Evolutionary conservation across 2,888 invertebrate species (phyloP).

Genomic region (Andricus quercusramuli): DNA sequence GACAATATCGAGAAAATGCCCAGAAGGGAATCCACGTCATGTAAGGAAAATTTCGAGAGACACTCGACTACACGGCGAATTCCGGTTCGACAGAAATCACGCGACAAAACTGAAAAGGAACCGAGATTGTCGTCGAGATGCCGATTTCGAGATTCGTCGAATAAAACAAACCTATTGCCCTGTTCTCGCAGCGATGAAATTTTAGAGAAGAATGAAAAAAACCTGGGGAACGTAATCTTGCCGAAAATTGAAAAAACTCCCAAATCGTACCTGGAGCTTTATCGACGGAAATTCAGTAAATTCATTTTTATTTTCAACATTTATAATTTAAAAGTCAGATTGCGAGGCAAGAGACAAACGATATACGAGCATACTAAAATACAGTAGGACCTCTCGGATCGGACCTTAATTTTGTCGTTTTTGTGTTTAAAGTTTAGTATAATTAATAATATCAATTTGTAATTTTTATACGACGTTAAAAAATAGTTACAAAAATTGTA

Average conservation of each 20-base stretch:
- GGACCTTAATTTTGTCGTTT: no score
- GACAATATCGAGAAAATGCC: constrained; percentile 12
- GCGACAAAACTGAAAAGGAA: constrained; percentile 4
- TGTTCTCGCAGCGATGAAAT: not conserved
- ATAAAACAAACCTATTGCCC: constrained; percentile 24
- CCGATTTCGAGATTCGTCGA: constrained; percentile 44
- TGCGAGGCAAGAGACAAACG: no score
- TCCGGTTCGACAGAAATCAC: constrained; percentile 10
- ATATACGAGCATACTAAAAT: no score
- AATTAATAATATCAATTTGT: no score
- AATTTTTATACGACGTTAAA: no score
- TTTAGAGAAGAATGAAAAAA: constrained; percentile 61
- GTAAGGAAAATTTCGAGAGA: constrained; percentile 12
- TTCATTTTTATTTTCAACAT: not conserved
- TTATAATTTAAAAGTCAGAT: not conserved
- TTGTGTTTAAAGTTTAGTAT: no score
- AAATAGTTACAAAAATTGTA: no score
- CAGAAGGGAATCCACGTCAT: constrained; percentile 4
- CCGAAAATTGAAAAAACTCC: constrained; percentile 54
- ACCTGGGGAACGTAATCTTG: constrained; percentile 57
- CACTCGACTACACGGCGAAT: not conserved
- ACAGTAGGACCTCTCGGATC: no score
- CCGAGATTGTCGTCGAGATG: constrained; percentile 45
- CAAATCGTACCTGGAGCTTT: constrained; percentile 66
- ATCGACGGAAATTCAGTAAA: constrained; percentile 63